Evolutionary conservation across 2,113 vertebrate species (phyloP).

Genomic region (Apteryx mantelli): DNA sequence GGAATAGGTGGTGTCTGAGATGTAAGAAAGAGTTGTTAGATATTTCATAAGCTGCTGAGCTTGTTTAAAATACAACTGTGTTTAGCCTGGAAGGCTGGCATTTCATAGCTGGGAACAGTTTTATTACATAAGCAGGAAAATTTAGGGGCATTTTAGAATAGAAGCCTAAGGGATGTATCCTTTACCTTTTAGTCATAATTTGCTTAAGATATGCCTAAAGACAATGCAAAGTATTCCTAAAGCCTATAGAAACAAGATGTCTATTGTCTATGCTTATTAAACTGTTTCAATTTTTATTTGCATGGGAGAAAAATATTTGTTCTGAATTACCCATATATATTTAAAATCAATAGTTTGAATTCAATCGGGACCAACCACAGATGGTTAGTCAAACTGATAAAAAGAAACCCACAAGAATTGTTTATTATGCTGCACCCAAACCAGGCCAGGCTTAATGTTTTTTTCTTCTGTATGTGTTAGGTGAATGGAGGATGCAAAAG

Average conservation of each 20-base stretch:
- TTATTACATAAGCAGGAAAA: neutral
- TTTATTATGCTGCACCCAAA: neutral
- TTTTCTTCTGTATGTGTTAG: neutral
- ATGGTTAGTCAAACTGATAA: neutral
- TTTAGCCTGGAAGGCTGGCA: neutral
- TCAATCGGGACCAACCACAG: neutral
- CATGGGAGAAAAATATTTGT: neutral
- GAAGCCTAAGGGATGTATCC: neutral
- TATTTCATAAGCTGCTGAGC: neutral
- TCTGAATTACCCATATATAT: neutral
- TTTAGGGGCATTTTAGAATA: neutral
- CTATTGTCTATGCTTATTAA: neutral
- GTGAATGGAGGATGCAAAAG: neutral
- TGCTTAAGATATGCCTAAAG: neutral
- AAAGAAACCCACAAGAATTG: neutral
- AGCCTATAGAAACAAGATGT: neutral
- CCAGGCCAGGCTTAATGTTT: neutral
- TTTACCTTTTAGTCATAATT: neutral
- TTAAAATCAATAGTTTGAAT: neutral
- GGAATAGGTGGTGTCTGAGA: neutral
- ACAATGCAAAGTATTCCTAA: neutral
- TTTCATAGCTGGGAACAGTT: neutral
- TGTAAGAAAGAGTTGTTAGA: neutral
- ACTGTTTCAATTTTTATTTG: neutral
- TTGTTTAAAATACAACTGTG: neutral